Evolutionary conservation across 2,113 vertebrate species (phyloP), one percentile per base, ranked within the genome.

Genomic region (Tilapia sparmanii): DNA sequence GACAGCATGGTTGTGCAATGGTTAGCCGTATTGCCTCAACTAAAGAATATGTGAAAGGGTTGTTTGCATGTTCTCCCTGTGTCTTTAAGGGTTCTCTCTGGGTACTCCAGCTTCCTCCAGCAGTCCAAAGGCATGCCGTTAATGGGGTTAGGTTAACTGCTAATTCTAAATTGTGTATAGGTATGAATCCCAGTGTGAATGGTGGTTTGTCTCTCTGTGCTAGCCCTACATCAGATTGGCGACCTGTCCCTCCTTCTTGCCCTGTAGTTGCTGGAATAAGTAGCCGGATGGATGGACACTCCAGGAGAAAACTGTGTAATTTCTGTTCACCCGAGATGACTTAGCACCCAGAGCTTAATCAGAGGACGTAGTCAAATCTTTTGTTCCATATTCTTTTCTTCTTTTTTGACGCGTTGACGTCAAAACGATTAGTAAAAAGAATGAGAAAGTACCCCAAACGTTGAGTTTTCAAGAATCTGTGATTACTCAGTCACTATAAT

Each of bases 171-270:
- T 54, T 54, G 2, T 54, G n/a, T 22, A 54, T 11, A 0, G 5
- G n/a, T 54, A 54, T 54, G 52, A 54, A 54, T 54, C 52, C 52
- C 52, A 22, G n/a, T 22, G 52, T 7, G 52, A 54, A 54, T 55
- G 2, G 53, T 24, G 0, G 53, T 55, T 24, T 55, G 53, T 55
- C 53, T 24, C 53, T 55, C 53, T 55, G 53, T 55, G 53, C 24
- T 55, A 55, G 53, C 53, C 53, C 53, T 0, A 24, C 53, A 24
- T 55, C 0, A 55, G 11, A 0, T 24, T 55, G 6, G 11, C 0
- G 11, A 55, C 0, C 53, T 24, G 11, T 55, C 53, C 53, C 52
- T 22, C 0, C 52, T 11, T 54, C 52, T 54, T 54, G 52, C 5
- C 52, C 52, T 22, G n/a, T 54, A 12, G 52, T 54, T 54, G 52